Conservation (phyloP, 2,888 invertebrate species). For the Branchipolynoe longqiensis region DNA sequence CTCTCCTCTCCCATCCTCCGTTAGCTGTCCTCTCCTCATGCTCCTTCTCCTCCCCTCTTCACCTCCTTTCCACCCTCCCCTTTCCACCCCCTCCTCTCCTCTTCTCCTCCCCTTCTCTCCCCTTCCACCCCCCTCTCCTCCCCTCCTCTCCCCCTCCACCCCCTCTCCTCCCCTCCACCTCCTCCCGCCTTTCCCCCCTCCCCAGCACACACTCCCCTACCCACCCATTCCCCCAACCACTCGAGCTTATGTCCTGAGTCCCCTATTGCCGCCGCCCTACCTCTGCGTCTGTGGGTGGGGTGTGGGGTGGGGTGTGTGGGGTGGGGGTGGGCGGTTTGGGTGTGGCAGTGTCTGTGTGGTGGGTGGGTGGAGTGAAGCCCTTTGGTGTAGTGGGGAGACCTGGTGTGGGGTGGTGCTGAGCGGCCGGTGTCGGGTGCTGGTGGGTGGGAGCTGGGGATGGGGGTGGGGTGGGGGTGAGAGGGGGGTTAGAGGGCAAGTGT, state of each 20-base stretch:
- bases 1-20: not conserved
- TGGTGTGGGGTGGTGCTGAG: no score
- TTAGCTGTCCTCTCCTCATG: not conserved
- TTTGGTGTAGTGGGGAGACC: not conserved
- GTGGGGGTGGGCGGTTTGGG: not conserved
- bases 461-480: no score
- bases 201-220: no score
- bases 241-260: no score
- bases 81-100: not conserved
- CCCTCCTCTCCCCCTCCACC: no score
- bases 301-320: not conserved
- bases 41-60: not conserved
- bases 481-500: no score
- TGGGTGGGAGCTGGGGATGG: conserved; percentile 5
- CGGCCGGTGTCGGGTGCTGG: no score
- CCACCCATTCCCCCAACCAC: no score
- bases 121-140: not conserved
- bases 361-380: not conserved
- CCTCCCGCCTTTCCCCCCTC: no score
- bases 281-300: not conserved
- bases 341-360: not conserved
- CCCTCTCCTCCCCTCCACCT: no score
- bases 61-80: not conserved
- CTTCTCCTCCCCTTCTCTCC: not conserved
- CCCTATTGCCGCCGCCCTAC: not conserved